These are phyloP conservation scores for Drosophila navojoa DNA, from an alignment of 1,140 invertebrate species.

Conservation along the genomic window DNA sequence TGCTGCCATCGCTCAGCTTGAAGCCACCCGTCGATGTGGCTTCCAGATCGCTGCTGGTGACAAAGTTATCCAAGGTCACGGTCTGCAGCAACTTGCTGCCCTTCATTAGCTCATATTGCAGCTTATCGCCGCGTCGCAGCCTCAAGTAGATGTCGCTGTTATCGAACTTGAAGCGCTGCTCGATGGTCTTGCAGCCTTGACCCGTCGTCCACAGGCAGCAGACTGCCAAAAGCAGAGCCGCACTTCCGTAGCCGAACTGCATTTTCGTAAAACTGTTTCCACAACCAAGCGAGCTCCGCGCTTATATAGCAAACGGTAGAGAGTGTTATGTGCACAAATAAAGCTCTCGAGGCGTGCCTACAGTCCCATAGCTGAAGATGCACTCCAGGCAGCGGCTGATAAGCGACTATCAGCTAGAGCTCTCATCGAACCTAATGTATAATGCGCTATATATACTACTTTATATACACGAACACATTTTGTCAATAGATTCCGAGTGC, in stretches of 20 bases:
- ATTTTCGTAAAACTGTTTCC: conserved; percentile 34
- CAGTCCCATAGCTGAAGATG: conserved; percentile 17
- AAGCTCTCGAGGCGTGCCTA: conserved; percentile 54
- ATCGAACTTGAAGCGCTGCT: conserved; percentile 68
- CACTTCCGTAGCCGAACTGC: conserved; percentile 17
- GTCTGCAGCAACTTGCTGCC: conserved; percentile 61
- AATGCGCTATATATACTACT: not conserved
- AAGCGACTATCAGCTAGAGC: conserved; percentile 36
- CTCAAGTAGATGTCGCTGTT: conserved; percentile 74
- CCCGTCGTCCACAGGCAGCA: conserved; percentile 36
- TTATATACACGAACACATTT: not conserved
- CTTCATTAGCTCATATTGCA: conserved; percentile 75
- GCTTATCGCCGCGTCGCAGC: conserved; percentile 55
- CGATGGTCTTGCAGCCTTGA: conserved; percentile 48
- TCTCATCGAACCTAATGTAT: not conserved
- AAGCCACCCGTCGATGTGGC: conserved; percentile 46
- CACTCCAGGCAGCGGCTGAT: conserved; percentile 33
- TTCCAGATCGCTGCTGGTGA: conserved; percentile 54
- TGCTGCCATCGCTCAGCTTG: conserved; percentile 55
- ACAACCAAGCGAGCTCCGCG: not conserved
- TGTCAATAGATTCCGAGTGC: conserved; percentile 2
- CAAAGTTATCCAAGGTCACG: conserved; percentile 73
- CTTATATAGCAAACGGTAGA: conserved; percentile 23
- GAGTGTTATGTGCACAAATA: conserved; percentile 42
- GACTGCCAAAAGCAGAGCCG: conserved; percentile 28